Evolutionary conservation across 1,140 invertebrate species (phyloP).

Genomic region (Saccostrea echinata): DNA sequence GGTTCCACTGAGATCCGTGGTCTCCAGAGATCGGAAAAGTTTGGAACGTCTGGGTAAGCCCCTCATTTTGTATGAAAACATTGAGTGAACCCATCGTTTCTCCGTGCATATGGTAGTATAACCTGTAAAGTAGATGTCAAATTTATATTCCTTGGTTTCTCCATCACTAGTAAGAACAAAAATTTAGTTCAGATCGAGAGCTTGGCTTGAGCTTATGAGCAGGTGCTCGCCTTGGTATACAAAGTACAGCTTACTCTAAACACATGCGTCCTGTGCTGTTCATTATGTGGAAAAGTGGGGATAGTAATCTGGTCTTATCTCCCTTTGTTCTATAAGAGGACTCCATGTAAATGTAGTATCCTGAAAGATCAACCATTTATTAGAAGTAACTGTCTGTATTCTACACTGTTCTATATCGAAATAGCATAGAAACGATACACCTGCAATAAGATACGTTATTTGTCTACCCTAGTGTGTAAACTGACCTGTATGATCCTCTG

Average conservation of each 20-base stretch:
- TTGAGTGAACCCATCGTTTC: constrained; percentile 24
- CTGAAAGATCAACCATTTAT: background rate
- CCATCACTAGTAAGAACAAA: too few relatives aligned
- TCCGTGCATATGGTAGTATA: constrained; percentile 38
- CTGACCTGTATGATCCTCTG: constrained; percentile 14
- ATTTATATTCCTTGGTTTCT: too few relatives aligned
- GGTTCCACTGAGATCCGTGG: background rate
- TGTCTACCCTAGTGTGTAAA: too few relatives aligned
- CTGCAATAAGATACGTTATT: too few relatives aligned
- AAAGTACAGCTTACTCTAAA: background rate
- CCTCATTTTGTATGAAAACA: background rate
- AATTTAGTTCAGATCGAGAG: too few relatives aligned
- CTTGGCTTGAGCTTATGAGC: background rate
- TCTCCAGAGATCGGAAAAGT: background rate
- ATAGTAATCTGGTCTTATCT: background rate
- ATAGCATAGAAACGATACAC: too few relatives aligned
- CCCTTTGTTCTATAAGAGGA: background rate
- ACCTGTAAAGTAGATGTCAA: background rate
- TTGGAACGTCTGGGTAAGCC: background rate
- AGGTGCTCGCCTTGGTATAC: background rate
- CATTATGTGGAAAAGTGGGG: background rate
- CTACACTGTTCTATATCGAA: too few relatives aligned
- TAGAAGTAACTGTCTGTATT: too few relatives aligned
- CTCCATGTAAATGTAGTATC: constrained; percentile 25
- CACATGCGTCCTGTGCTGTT: constrained; percentile 9